Percentiles rank a stretch among this genome's conserved stretches.
These are phyloP conservation scores for Hylaeus anthracinus DNA, from an alignment of 1,140 invertebrate genomes.

Conservation along the genomic window DNA sequence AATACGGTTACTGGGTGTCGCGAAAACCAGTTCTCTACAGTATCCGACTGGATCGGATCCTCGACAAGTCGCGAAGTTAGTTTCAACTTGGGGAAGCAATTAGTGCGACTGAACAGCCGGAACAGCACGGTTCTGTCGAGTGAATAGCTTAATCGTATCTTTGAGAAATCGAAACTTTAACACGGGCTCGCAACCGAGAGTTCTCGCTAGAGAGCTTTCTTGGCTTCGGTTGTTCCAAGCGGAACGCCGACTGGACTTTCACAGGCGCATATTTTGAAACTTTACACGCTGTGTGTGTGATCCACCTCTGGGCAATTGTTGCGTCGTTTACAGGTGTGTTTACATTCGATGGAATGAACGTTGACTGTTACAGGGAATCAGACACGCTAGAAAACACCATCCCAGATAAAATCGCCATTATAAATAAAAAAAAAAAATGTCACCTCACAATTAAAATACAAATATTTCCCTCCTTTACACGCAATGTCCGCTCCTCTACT, in stretches of 20 bases:
- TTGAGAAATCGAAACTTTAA: slow-evolving; percentile 62
- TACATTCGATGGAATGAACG: too few species aligned
- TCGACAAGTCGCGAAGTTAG: slow-evolving; percentile 29
- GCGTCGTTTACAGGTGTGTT: too few species aligned
- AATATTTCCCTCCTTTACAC: too few species aligned
- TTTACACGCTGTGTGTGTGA: background rate
- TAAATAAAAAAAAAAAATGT: too few species aligned
- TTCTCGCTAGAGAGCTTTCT: background rate
- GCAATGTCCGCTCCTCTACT: too few species aligned
- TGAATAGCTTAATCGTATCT: slow-evolving; percentile 75
- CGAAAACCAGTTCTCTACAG: background rate
- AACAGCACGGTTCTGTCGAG: slow-evolving; percentile 58
- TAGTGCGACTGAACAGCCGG: slow-evolving; percentile 60
- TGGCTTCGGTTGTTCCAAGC: background rate
- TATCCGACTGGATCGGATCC: background rate
- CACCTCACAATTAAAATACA: too few species aligned
- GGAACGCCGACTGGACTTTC: slow-evolving; percentile 6
- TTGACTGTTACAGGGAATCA: too few species aligned
- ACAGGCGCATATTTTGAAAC: background rate
- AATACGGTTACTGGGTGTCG: background rate
- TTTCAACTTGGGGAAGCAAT: slow-evolving; percentile 56
- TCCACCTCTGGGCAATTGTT: too few species aligned
- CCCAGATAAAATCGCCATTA: too few species aligned
- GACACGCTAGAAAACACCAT: too few species aligned
- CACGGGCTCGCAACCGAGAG: slow-evolving; percentile 19